Percentiles rank a stretch among this genome's conserved stretches.
phyloP scores from a whole-genome alignment of 2,113 vertebrate species.

The Uropsilus gracilis region DNA sequence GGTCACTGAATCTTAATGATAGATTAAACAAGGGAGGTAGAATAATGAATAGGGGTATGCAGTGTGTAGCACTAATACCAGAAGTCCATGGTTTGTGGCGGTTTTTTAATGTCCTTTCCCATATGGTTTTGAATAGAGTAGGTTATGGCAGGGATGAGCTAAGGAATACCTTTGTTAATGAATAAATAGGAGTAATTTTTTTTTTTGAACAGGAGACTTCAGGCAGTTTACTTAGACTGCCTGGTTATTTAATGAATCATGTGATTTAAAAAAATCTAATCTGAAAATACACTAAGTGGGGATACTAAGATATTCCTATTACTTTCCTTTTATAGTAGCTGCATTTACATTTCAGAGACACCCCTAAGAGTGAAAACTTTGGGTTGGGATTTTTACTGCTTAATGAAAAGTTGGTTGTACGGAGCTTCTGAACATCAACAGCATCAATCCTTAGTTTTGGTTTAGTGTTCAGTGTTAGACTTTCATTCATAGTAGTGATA shows the following conservation, averaged over 20 bases:
- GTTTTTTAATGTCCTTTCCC: conserved; percentile 92
- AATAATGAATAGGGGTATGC: conserved; percentile 91
- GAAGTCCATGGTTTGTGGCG: conserved; percentile 89
- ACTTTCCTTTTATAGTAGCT: conserved; percentile 60
- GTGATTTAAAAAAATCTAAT: conserved; percentile 44
- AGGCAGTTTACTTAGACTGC: conserved; percentile 71
- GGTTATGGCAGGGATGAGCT: conserved; percentile 91
- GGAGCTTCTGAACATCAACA: conserved; percentile 23
- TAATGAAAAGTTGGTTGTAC: conserved; percentile 63
- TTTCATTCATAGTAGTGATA: conserved; percentile 23
- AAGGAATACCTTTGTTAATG: conserved; percentile 89
- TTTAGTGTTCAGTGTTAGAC: conserved; percentile 37
- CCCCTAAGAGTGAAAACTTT: conserved; percentile 45
- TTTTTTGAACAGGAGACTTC: conserved; percentile 69
- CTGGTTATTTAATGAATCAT: conserved; percentile 78
- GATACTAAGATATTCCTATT: conserved; percentile 49
- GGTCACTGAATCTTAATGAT: conserved; percentile 93
- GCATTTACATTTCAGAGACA: conserved; percentile 51
- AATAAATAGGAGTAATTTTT: conserved; percentile 85
- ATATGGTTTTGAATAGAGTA: conserved; percentile 90
- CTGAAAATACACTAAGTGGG: conserved; percentile 25
- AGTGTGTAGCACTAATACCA: conserved; percentile 91
- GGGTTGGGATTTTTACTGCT: conserved; percentile 50
- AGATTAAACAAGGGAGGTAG: conserved; percentile 91
- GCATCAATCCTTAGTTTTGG: background rate